Evolutionary conservation across 2,113 vertebrate genomes (phyloP).

Genomic region (Trichechus manatus): DNA sequence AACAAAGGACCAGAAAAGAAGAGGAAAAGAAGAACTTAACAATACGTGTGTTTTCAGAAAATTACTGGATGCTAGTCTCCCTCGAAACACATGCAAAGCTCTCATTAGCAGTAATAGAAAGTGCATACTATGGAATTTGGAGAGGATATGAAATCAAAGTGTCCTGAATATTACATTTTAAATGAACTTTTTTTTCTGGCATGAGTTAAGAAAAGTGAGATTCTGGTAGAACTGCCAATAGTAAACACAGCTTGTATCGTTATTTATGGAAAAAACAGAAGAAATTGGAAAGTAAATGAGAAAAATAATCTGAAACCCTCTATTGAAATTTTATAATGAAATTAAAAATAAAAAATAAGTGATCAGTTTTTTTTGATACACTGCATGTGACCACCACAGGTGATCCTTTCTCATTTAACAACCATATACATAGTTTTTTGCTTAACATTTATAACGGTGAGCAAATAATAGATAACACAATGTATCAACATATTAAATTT

Average conservation of each 20-base stretch:
- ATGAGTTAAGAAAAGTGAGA: slow-evolving; percentile 11
- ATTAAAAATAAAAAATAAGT: neutral
- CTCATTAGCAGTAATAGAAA: slow-evolving; percentile 17
- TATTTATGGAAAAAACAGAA: neutral
- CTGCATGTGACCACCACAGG: neutral
- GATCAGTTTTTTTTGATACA: neutral
- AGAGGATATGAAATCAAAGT: neutral
- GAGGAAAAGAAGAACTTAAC: neutral
- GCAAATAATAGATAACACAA: neutral
- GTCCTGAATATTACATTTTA: neutral
- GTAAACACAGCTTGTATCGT: neutral
- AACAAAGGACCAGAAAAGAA: neutral
- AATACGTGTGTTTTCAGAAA: slow-evolving; percentile 62
- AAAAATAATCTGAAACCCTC: neutral
- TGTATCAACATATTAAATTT: neutral
- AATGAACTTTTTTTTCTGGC: neutral
- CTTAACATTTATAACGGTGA: neutral
- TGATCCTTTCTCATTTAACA: neutral
- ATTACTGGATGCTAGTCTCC: neutral
- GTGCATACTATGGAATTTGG: neutral
- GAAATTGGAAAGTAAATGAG: neutral
- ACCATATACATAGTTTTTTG: neutral
- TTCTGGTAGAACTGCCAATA: neutral
- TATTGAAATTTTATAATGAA: neutral
- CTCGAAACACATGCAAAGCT: neutral